phyloP scores from a whole-genome alignment of 53 echinoderm and acorn worm genomes.

The Temnopleurus reevesii region DNA sequence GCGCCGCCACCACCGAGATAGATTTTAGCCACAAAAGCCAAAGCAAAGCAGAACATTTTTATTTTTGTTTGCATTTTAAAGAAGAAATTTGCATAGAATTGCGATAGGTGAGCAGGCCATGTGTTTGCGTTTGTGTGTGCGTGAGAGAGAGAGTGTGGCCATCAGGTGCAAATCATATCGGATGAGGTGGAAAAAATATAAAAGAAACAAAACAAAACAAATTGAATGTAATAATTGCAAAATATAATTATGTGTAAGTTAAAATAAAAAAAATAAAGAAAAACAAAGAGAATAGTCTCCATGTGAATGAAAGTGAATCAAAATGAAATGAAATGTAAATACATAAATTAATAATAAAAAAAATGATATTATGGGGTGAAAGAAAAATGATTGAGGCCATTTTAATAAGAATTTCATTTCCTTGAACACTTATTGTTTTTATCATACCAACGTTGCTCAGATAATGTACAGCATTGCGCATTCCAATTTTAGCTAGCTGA shows the following conservation, averaged over 20 bases:
- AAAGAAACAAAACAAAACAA: constrained; percentile 27
- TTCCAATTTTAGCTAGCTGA: too few relatives aligned
- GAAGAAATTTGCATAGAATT: constrained; percentile 10
- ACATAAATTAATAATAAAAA: background rate
- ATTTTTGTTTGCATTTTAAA: background rate
- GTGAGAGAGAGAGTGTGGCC: too few relatives aligned
- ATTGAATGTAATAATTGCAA: background rate
- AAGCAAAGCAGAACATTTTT: constrained; percentile 18
- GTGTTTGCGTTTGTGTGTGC: too few relatives aligned
- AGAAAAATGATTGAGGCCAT: too few relatives aligned
- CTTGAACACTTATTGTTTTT: too few relatives aligned
- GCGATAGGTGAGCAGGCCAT: background rate
- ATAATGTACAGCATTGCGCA: too few relatives aligned
- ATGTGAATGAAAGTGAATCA: background rate
- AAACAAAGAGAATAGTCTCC: background rate
- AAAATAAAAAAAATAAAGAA: background rate
- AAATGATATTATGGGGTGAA: background rate
- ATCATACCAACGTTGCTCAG: too few relatives aligned
- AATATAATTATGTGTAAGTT: background rate
- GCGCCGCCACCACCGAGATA: constrained; percentile 42
- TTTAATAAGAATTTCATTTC: too few relatives aligned
- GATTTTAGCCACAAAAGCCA: constrained; percentile 15
- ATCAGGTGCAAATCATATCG: constrained; percentile 2
- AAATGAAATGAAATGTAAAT: background rate
- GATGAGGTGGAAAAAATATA: constrained; percentile 27